Conservation (phyloP, 2,113 vertebrate species). For the Leucosticte australis region DNA sequence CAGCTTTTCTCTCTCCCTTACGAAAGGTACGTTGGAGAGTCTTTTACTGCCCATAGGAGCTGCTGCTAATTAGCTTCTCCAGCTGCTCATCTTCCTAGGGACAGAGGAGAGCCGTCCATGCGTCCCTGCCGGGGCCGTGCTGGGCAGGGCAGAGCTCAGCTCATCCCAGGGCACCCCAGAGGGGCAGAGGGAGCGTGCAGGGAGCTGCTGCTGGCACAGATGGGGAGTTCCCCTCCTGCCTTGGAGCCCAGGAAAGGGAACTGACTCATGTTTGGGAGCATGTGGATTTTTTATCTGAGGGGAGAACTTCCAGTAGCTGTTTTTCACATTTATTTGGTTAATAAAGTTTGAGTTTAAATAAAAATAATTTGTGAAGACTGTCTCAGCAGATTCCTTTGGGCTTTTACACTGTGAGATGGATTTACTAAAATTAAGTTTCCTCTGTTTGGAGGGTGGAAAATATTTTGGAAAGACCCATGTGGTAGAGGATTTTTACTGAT, state of each 20-base stretch:
- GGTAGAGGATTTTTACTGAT: background rate
- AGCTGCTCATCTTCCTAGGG: background rate
- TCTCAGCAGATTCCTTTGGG: background rate
- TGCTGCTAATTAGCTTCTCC: background rate
- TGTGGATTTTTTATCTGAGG: background rate
- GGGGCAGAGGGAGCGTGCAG: background rate
- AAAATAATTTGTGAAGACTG: background rate
- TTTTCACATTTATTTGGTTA: background rate
- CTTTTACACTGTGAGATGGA: background rate
- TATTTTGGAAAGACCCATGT: background rate
- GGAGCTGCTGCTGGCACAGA: background rate
- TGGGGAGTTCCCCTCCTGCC: background rate
- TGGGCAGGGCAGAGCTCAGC: background rate
- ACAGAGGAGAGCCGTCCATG: accelerated
- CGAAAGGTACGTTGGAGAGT: background rate
- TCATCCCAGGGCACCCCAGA: accelerated
- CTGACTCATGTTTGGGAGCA: background rate
- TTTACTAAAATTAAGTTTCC: background rate
- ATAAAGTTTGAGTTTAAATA: background rate
- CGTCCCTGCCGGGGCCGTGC: accelerated
- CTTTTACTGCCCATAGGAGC: background rate
- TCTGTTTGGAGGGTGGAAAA: background rate
- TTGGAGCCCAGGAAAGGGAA: background rate
- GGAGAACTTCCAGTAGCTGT: background rate
- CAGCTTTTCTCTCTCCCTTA: background rate